These are phyloP conservation scores for Cossypha caffra DNA, from an alignment of 2,797 vertebrate genomes.

Conservation along the genomic window DNA sequence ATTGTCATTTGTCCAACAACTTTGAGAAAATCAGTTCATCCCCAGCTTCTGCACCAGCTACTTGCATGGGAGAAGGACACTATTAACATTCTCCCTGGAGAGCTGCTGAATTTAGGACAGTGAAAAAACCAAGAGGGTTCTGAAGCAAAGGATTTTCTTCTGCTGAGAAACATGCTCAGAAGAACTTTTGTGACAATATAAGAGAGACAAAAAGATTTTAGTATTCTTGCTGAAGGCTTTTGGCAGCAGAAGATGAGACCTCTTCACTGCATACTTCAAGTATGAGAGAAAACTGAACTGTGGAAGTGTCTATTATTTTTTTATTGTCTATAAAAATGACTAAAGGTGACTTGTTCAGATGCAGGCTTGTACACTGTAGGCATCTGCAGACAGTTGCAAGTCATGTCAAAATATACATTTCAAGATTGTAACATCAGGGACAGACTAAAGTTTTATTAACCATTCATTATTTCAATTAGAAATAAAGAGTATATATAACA, in stretches of 20 bases:
- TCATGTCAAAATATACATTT: not conserved
- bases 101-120: not conserved
- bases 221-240: not conserved
- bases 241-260: not conserved
- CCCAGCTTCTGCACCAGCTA: not conserved
- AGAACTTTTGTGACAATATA: not conserved
- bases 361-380: not conserved
- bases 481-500: not conserved
- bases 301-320: not conserved
- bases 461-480: not conserved
- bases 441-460: not conserved
- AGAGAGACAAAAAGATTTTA: not conserved
- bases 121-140: not conserved
- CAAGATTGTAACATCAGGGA: not conserved
- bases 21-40: not conserved
- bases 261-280: not conserved
- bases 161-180: not conserved
- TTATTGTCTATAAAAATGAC: not conserved
- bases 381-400: not conserved
- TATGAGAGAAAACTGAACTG: not conserved
- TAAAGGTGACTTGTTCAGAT: not conserved
- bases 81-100: not conserved
- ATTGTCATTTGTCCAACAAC: not conserved
- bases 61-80: not conserved
- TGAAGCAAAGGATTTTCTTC: not conserved